Conservation (phyloP, 2,113 vertebrate species). For the Pseudonaja textilis region DNA sequence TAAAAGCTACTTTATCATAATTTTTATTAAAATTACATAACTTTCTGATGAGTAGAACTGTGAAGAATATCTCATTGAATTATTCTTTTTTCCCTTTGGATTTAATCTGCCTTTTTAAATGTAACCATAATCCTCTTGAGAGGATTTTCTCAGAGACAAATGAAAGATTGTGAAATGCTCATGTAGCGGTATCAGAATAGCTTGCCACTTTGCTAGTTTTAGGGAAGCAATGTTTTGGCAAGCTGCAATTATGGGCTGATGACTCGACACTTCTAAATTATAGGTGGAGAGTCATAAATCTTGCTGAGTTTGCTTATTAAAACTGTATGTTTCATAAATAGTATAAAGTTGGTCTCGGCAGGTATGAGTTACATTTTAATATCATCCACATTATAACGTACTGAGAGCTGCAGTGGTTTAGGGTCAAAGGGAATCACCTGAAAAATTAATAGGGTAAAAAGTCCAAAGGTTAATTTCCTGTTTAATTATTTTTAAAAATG, state of each 20-base stretch:
- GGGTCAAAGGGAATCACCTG: conserved; percentile 47
- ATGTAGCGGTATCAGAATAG: conserved; percentile 53
- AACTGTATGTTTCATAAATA: conserved; percentile 74
- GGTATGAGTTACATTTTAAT: conserved; percentile 69
- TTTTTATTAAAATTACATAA: conserved; percentile 47
- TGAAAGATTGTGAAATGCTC: conserved; percentile 41
- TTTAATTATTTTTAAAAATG: conserved; percentile 18
- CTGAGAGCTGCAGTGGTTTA: conserved; percentile 43
- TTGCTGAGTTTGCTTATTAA: conserved; percentile 74
- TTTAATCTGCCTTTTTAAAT: conserved; percentile 62
- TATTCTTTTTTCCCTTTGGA: conserved; percentile 43
- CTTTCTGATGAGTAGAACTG: conserved; percentile 42
- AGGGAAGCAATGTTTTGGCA: conserved; percentile 25
- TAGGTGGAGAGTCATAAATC: conserved; percentile 73
- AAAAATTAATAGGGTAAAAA: conserved; percentile 40
- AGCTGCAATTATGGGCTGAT: conserved; percentile 50
- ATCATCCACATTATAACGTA: conserved; percentile 37
- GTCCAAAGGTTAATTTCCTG: conserved; percentile 32
- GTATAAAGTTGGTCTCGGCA: conserved; percentile 68
- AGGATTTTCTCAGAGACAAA: conserved; percentile 18
- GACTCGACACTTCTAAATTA: conserved; percentile 69
- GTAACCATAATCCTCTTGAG: conserved; percentile 61
- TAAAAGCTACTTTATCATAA: conserved; percentile 60
- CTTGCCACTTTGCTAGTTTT: conserved; percentile 48
- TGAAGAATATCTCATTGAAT: conserved; percentile 48